These are phyloP conservation scores for Todiramphus chloris DNA, from an alignment of 2,113 vertebrate genomes.

Conservation along the genomic window DNA sequence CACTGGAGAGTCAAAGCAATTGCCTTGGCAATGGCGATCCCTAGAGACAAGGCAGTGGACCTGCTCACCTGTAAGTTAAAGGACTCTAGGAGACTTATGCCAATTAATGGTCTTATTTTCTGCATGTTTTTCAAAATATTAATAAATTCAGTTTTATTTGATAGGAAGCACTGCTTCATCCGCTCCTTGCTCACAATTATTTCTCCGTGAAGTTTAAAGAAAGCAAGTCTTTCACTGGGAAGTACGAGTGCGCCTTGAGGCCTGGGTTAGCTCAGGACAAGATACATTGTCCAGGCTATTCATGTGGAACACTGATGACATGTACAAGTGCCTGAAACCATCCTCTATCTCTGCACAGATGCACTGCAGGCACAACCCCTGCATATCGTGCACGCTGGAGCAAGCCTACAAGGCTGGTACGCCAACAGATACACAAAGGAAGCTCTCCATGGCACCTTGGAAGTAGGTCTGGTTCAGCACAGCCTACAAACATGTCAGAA, in stretches of 20 bases:
- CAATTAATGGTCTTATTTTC: neutral
- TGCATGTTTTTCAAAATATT: neutral
- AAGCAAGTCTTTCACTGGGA: neutral
- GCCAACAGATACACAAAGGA: too few species aligned
- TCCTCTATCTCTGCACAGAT: neutral
- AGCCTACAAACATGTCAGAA: neutral
- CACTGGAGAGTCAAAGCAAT: too few species aligned
- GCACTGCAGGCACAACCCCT: neutral
- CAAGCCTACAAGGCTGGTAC: neutral
- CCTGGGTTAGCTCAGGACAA: neutral
- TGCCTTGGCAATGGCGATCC: neutral
- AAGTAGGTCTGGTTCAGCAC: accelerated
- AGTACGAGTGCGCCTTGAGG: neutral
- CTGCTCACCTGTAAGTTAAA: neutral
- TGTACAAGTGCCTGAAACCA: neutral
- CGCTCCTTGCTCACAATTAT: neutral
- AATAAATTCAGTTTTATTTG: neutral
- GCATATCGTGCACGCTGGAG: accelerated
- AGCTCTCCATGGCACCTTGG: neutral
- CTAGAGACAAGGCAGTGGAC: too few species aligned
- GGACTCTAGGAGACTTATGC: neutral
- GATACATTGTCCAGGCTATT: neutral
- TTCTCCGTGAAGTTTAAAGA: neutral
- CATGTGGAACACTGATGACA: neutral
- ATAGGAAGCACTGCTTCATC: neutral